These are phyloP conservation scores for Bergia puertoricense DNA, from an alignment of 92 coral and sea anemone species.

Conservation along the genomic window DNA sequence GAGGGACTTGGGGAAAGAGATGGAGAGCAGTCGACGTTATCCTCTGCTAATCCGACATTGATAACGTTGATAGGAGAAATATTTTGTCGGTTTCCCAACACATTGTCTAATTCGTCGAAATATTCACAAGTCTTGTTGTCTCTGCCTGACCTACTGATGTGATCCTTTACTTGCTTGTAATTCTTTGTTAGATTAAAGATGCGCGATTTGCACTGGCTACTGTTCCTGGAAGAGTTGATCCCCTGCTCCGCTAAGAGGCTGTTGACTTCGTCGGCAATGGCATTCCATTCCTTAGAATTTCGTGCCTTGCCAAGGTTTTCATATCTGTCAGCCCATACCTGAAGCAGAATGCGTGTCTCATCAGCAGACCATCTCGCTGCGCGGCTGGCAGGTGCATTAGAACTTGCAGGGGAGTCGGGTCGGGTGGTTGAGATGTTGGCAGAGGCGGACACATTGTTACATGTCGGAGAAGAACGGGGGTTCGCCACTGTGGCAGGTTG, in stretches of 20 bases:
- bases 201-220: not conserved
- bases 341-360: not conserved
- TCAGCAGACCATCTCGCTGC: not conserved
- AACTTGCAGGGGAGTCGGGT: too few species aligned
- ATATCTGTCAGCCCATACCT: not conserved
- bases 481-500: too few species aligned
- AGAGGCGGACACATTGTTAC: too few species aligned
- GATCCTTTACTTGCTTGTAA: not conserved
- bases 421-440: too few species aligned
- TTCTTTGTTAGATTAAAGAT: not conserved
- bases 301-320: not conserved
- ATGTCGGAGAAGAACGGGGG: too few species aligned
- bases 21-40: too few species aligned
- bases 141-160: not conserved
- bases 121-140: not conserved
- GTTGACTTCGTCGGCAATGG: not conserved
- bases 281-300: not conserved
- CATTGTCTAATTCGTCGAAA: not conserved
- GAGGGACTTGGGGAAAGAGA: too few species aligned
- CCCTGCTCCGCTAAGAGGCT: not conserved
- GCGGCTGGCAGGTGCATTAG: not conserved
- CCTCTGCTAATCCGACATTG: not conserved
- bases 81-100: not conserved
- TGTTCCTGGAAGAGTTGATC: not conserved
- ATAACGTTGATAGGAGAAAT: not conserved